Evolutionary conservation across 2,797 vertebrate genomes (phyloP), one percentile per base, ranked within the genome.

Genomic region (Enteromius fasciolatus): DNA sequence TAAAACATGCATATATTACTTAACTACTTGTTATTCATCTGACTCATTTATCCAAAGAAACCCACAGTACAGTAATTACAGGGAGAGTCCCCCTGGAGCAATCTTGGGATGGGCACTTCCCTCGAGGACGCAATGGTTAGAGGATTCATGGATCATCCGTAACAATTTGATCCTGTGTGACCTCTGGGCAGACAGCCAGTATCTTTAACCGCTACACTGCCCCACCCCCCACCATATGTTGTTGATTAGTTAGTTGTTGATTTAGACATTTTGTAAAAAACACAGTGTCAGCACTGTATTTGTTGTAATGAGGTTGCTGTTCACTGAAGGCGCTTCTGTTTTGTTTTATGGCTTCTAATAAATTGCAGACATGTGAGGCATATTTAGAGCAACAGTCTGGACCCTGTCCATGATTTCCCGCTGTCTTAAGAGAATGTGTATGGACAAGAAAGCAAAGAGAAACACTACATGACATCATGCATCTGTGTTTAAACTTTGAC

Each of bases 401-500:
- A 84, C 33, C 54, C 50, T 64, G 66, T 79, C 76, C 64, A 75
- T 28, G 8, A 75, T 66, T 54, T 83, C 73, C 28, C 68, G 48
- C 73, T 33, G 66, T 63, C 81, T 83, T 73, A 50, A 70, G 72
- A 82, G 61, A 84, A 83, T 61, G 48, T 12, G 54, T 20, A 10
- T 1, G 1, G 66, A 70, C 81, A 83, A 23, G 59, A 48, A 75
- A 52, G 50, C 39, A 80, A 39, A 81, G 50, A 69, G 70, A 63
- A 72, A 76, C 46, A 78, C 72, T 5, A 54, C 85, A 83, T 87
- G 82, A 80, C 75, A 81, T 39, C 28, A 46, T 80, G 90, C 86
- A 80, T 89, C 88, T 72, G 70, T 20, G 41, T 69, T 78, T 91
- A 92, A 93, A 93, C 93, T 91, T 92, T 91, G 90, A 94, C 91